Percentiles rank a stretch among this genome's conserved stretches.
phyloP scores from a whole-genome alignment of 2,888 invertebrate species.

The Ennomos erosarius region DNA sequence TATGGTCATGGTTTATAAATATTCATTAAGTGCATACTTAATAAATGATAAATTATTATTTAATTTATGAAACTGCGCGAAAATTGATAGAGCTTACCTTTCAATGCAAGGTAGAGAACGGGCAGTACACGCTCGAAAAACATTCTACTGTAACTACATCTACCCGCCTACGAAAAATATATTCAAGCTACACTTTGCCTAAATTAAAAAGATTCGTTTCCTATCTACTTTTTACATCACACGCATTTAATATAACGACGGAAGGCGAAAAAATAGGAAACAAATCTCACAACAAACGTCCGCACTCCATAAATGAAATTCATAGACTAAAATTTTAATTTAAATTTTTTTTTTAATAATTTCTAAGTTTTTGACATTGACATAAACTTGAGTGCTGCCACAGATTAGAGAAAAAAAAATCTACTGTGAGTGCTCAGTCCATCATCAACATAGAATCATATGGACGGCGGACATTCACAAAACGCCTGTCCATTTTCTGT shows the following conservation, averaged over 20 bases:
- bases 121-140: conserved; percentile 76
- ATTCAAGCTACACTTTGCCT: conserved; percentile 59
- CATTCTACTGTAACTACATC: conserved; percentile 78
- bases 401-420: no score
- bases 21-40: no score
- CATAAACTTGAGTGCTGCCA: conserved; percentile 1
- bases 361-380: no score
- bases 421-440: no score
- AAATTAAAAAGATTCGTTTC: conserved; percentile 65
- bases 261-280: conserved; percentile 78
- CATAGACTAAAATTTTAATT: conserved; percentile 73
- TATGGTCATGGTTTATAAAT: no score
- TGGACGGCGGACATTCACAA: no score
- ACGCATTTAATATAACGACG: conserved; percentile 70
- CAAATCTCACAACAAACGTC: conserved; percentile 78
- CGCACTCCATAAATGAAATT: conserved; percentile 70
- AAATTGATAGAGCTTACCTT: conserved; percentile 62
- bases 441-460: no score
- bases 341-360: conserved; percentile 24
- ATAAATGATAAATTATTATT: no score
- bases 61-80: no score
- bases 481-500: no score
- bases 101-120: conserved; percentile 77
- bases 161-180: conserved; percentile 67
- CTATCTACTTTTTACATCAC: conserved; percentile 76